These are phyloP conservation scores for Murina feae DNA, from an alignment of 2,113 vertebrate genomes.

Conservation along the genomic window DNA sequence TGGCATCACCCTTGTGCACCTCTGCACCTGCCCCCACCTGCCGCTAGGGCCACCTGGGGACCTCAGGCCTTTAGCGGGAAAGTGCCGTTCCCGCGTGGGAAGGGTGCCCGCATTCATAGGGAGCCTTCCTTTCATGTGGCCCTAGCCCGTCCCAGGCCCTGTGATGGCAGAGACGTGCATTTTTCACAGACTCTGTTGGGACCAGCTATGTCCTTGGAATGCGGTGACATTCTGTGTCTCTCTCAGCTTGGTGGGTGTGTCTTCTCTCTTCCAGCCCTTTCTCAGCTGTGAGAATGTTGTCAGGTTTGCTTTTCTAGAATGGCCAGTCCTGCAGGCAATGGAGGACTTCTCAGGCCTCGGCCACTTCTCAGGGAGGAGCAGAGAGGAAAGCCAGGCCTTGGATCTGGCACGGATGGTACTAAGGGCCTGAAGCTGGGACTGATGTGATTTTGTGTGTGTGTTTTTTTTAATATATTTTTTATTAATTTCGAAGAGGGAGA, in stretches of 20 bases:
- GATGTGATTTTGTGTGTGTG: accelerated
- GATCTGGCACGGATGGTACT: slow-evolving; percentile 68
- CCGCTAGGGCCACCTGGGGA: accelerated
- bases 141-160: accelerated
- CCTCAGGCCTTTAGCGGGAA: no score
- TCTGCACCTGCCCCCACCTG: accelerated
- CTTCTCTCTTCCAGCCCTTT: slow-evolving; percentile 61
- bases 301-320: slow-evolving; percentile 76
- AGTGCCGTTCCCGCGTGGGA: background rate
- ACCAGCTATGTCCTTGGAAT: no score
- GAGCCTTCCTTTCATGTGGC: accelerated
- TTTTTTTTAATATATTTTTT: no score
- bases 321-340: slow-evolving; percentile 53
- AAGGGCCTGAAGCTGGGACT: slow-evolving; percentile 37
- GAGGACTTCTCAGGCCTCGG: slow-evolving; percentile 69
- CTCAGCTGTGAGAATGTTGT: slow-evolving; percentile 72
- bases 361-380: slow-evolving; percentile 55
- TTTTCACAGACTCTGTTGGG: background rate
- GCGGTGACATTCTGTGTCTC: background rate
- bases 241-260: background rate
- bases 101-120: accelerated
- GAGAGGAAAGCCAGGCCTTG: slow-evolving; percentile 56
- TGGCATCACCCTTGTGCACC: no score
- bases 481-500: no score
- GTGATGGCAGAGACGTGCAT: accelerated